Evolutionary conservation across 35 echinoderm and acorn worm species (phyloP), one percentile per base, ranked within the genome.

Genomic region (Lytechinus variegatus): DNA sequence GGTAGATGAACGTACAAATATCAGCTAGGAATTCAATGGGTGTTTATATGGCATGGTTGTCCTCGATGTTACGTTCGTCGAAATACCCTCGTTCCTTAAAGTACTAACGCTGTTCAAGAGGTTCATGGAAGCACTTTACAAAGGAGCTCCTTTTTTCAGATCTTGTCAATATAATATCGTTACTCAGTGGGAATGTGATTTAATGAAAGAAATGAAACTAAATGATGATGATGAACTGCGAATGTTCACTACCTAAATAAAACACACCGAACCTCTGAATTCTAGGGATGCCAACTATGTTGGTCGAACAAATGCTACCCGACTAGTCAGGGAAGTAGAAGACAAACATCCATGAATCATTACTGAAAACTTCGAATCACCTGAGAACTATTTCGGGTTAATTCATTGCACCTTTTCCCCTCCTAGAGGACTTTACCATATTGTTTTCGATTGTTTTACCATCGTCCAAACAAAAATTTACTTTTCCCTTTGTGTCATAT

Each of bases 1-100:
- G n/a, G n/a, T n/a, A n/a, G n/a, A n/a, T n/a, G n/a, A n/a, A n/a
- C n/a, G n/a, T n/a, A n/a, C n/a, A n/a, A n/a, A n/a, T n/a, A n/a
- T n/a, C n/a, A n/a, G n/a, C n/a, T n/a, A n/a, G n/a, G n/a, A n/a
- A n/a, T n/a, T 56, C 55, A 56, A 56, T 56, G 56, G 96, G 5
- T 96, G 96, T 52, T 92, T 94, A 6, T 98, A n/a, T n/a, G 72
- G 19, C 96, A 97, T 86, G 96, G 96, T 4, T 98, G 97, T 55
- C 44, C 58, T 13, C 52, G n/a, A 14, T 98, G 97, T 95, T 95
- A 95, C 27, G 86, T 52, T 24, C 51, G 89, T 87, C 87, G 86
- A 56, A 93, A 96, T 51, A 95, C 91, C 4, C 6, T 96, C n/a
- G 93, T 93, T 86, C 89, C 89, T 19, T 19, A 61, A 2, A 57